Percentiles rank a stretch among this genome's conserved stretches.
Conservation (phyloP, 2,888 invertebrate species). For the Heteromyza rotundicornis region DNA sequence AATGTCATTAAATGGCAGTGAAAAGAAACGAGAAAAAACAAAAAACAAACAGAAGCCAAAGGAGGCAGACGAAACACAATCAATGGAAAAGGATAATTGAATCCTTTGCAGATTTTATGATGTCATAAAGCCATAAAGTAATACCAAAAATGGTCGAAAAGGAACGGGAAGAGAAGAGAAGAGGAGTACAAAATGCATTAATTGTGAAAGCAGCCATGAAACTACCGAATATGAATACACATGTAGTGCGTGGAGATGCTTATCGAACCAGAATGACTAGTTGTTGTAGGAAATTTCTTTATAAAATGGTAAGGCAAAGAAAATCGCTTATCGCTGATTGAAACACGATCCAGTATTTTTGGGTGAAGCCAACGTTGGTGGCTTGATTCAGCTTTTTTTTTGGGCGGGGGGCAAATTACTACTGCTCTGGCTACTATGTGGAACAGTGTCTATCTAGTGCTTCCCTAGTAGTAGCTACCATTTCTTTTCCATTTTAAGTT, state of each 20-base stretch:
- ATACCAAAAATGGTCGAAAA: neutral
- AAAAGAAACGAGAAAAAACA: no score
- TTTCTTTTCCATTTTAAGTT: no score
- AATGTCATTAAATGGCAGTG: neutral
- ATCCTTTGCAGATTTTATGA: slow-evolving; percentile 1
- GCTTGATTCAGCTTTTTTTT: neutral
- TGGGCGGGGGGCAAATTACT: no score
- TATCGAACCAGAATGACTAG: neutral
- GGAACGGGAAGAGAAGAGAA: neutral
- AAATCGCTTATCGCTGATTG: neutral
- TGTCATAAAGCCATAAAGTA: neutral
- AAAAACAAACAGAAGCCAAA: neutral
- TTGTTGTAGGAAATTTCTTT: no score
- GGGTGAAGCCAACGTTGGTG: neutral
- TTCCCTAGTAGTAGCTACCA: neutral
- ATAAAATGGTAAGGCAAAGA: neutral
- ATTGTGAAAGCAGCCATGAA: neutral
- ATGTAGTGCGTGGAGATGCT: neutral
- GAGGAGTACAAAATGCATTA: no score
- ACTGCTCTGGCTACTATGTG: no score
- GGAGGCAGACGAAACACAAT: neutral
- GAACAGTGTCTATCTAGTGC: neutral
- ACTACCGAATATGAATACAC: no score
- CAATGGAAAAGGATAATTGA: neutral
- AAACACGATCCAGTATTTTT: neutral